Base-by-base conservation (phyloP, 1,140 invertebrate genomes). In the Pantala flavescens region DNA sequence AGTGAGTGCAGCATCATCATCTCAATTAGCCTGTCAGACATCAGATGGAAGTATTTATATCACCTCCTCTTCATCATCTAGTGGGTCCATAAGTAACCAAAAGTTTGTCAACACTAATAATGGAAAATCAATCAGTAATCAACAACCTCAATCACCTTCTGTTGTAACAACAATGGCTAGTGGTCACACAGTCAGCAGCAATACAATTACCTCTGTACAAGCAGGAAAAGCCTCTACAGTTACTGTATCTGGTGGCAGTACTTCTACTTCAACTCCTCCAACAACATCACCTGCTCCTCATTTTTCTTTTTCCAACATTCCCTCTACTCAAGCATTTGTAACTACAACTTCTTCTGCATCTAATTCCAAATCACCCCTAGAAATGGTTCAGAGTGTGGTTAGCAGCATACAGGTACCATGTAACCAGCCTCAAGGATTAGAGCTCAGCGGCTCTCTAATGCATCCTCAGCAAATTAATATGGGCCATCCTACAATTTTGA, bases 301-400 rank as follows among this genome's bases (percentile, higher is more conserved):
- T 21, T 81, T 81, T 0, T 76, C 77, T 11, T 75, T 78, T 19
- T 43, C 77, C 24, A 75, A 77, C 10, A 77, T 78, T 23, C 77
- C 77, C 73, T 76, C 78, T n/a, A 71, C 76, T 2, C 77, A 78
- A 63, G 74, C 77, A 3, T 63, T 63, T 63, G 49, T 63, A 19
- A 63, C 49, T 7, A 21, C n/a, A 3, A 21, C n/a, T 5, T 63
- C 49, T 3, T 63, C 49, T 14, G 3, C 49, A 19, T 63, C 49
- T 7, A 63, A 21, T 72, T 86, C 89, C 7, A 91, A 91, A 80
- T 90, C 90, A 42, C 91, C 90, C 2, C 79, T 92, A 23, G 90
- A 92, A 83, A 91, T 91, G 90, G 90, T 91, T 0, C 90, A 92
- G 80, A 92, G 88, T 81, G 90, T 92, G 21, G 90, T 92, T 23